Percentiles rank a stretch among this genome's conserved stretches.
These are phyloP conservation scores for Sebastolobus alascanus DNA, from an alignment of 2,797 vertebrate genomes.

Conservation along the genomic window DNA sequence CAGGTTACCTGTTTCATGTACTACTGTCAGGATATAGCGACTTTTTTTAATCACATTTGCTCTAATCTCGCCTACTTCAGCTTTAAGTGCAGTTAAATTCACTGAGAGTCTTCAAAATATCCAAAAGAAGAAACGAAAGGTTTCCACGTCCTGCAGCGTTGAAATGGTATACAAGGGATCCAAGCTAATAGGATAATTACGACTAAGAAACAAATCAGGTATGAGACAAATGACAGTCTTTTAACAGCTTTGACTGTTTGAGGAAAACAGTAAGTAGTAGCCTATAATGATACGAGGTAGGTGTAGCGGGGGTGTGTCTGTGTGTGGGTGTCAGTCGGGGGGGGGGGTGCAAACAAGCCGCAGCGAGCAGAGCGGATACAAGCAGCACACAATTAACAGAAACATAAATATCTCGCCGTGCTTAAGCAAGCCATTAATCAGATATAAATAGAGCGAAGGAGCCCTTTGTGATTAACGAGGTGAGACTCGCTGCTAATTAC, in stretches of 20 bases:
- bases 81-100: conserved; percentile 7
- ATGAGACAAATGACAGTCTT: conserved; percentile 57
- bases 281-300: conserved; percentile 65
- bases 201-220: conserved; percentile 57
- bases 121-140: conserved; percentile 19
- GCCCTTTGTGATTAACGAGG: conserved; percentile 99
- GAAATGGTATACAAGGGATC: conserved; percentile 14
- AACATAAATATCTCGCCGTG: conserved; percentile 94
- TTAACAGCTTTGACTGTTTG: conserved; percentile 57
- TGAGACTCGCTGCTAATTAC: conserved; percentile 99
- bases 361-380: conserved; percentile 82
- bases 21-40: too few species aligned
- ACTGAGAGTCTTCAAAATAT: not conserved
- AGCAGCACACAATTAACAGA: conserved; percentile 95
- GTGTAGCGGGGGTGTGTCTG: conserved; percentile 37
- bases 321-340: conserved; percentile 23
- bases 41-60: too few species aligned
- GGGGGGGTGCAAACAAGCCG: conserved; percentile 74
- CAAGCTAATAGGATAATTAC: conserved; percentile 53
- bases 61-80: too few species aligned
- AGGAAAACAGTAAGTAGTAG: conserved; percentile 68
- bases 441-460: conserved; percentile 98
- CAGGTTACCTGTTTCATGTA: too few species aligned
- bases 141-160: not conserved
- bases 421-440: conserved; percentile 97